These are phyloP conservation scores for Octodonta nipae DNA, from an alignment of 2,888 invertebrate genomes.

Conservation along the genomic window DNA sequence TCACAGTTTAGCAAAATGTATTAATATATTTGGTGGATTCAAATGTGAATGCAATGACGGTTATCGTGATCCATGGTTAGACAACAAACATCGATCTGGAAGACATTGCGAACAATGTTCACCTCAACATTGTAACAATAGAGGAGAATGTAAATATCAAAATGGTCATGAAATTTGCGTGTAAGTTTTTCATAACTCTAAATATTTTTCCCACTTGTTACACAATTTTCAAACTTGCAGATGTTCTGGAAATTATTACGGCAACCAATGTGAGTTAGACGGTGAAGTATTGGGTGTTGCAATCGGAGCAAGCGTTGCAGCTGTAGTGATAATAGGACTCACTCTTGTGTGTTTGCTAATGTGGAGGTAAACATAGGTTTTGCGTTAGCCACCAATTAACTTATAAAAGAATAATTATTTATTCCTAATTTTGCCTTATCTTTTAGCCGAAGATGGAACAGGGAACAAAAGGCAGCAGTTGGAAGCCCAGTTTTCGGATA, in stretches of 20 bases:
- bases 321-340: constrained; percentile 74
- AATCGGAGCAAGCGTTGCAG: constrained; percentile 78
- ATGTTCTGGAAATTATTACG: constrained; percentile 78
- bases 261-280: constrained; percentile 77
- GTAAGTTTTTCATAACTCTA: constrained; percentile 38
- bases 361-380: constrained; percentile 57
- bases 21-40: constrained; percentile 75
- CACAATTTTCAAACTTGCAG: constrained; percentile 37
- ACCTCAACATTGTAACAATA: constrained; percentile 64
- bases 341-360: constrained; percentile 76
- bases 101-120: constrained; percentile 67
- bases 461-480: constrained; percentile 69
- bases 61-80: constrained; percentile 59
- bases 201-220: background rate
- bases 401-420: constrained; percentile 2
- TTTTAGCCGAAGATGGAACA: constrained; percentile 73
- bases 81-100: constrained; percentile 54
- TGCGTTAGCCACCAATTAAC: background rate
- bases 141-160: constrained; percentile 70
- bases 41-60: constrained; percentile 62
- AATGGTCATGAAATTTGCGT: constrained; percentile 64
- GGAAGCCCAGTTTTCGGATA: constrained; percentile 79
- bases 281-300: constrained; percentile 85
- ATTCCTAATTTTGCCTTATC: constrained; percentile 5
- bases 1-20: constrained; percentile 61